Conservation (phyloP, 2,888 invertebrate species). For the Argyresthia albistria region DNA sequence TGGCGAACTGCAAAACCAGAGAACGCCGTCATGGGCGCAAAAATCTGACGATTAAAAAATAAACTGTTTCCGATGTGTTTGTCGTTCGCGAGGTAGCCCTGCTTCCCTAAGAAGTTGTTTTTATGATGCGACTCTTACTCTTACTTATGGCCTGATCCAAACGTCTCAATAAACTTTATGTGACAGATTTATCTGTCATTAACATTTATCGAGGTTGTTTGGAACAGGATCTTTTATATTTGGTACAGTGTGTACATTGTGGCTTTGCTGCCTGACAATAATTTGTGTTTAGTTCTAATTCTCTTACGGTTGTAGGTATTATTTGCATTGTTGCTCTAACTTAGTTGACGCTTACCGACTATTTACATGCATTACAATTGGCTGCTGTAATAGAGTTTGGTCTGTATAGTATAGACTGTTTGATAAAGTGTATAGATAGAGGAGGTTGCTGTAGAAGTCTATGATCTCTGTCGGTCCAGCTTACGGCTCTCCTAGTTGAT, state of each 20-base stretch:
- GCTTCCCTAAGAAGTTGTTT: constrained; percentile 18
- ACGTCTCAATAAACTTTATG: too few species aligned
- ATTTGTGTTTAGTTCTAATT: constrained; percentile 32
- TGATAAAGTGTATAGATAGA: too few species aligned
- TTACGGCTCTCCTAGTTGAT: not conserved
- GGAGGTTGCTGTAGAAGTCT: constrained; percentile 2
- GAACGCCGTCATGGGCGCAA: not conserved
- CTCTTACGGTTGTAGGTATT: constrained; percentile 28
- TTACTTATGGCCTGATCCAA: too few species aligned
- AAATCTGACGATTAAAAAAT: not conserved
- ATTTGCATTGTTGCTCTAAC: constrained; percentile 1
- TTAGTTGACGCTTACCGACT: too few species aligned
- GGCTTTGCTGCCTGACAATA: constrained; percentile 59
- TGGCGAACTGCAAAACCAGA: too few species aligned
- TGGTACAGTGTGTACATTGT: constrained; percentile 27
- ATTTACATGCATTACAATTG: too few species aligned
- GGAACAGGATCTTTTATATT: too few species aligned
- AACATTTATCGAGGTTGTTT: too few species aligned
- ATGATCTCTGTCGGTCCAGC: not conserved
- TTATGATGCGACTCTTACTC: constrained; percentile 44
- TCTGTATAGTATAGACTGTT: too few species aligned
- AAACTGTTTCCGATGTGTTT: too few species aligned
- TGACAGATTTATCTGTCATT: too few species aligned
- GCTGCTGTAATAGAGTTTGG: too few species aligned
- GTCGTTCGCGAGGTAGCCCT: not conserved